phyloP scores from a whole-genome alignment of 1,140 invertebrate genomes.

The Halotydeus destructor region DNA sequence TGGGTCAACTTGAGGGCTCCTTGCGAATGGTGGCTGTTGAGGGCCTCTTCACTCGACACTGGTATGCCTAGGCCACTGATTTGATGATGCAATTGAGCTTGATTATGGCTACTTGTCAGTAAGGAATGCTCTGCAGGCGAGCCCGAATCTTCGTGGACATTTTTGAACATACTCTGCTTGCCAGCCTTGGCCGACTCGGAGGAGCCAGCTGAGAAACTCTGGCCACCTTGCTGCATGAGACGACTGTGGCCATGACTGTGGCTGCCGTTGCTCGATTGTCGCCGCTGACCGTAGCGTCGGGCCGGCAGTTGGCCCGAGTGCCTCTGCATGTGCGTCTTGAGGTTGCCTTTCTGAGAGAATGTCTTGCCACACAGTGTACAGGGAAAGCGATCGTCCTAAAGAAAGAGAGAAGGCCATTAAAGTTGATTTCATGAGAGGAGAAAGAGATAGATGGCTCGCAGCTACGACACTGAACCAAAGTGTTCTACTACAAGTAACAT shows the following conservation, averaged over 20 bases:
- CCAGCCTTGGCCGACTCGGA: too few relatives aligned
- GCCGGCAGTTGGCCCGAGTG: conserved; percentile 61
- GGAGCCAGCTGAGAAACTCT: too few relatives aligned
- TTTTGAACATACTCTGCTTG: too few relatives aligned
- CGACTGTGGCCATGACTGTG: neutral
- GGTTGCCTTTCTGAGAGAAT: conserved; percentile 41
- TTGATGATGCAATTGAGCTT: too few relatives aligned
- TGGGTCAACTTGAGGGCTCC: neutral
- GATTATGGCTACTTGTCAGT: neutral
- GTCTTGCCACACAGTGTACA: conserved; percentile 23
- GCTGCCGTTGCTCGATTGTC: neutral
- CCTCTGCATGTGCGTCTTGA: conserved; percentile 36
- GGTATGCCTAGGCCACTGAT: too few relatives aligned
- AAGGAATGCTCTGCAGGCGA: neutral
- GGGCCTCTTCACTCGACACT: neutral
- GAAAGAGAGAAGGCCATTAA: too few relatives aligned
- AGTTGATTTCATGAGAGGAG: too few relatives aligned
- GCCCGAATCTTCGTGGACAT: neutral
- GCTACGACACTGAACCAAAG: too few relatives aligned
- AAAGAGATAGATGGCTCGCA: too few relatives aligned
- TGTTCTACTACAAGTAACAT: too few relatives aligned
- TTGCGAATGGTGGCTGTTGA: neutral
- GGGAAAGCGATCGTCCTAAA: conserved; percentile 21
- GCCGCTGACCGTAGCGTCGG: conserved; percentile 44
- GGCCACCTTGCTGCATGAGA: neutral